phyloP scores from a whole-genome alignment of 1,140 invertebrate genomes.

The Eciton burchellii region DNA sequence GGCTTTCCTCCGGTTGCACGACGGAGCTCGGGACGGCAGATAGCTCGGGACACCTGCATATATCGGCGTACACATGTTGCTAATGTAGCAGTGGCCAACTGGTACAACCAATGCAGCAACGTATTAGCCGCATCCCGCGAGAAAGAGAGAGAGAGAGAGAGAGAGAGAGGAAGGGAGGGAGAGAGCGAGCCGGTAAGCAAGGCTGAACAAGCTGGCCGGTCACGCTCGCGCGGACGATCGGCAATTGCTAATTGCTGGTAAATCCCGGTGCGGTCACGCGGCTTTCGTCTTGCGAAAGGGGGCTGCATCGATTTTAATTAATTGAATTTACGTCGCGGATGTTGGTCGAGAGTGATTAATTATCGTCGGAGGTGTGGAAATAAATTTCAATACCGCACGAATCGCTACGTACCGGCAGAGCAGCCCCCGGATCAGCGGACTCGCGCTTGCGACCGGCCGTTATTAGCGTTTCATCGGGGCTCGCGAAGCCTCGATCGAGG shows the following conservation, averaged over 20 bases:
- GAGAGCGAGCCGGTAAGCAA: constrained; percentile 43
- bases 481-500: no score
- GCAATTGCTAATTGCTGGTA: constrained; percentile 56
- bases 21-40: constrained; percentile 69
- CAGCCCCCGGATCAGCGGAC: background rate
- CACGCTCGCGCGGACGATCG: constrained; percentile 66
- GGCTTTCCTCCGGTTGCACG: constrained; percentile 19
- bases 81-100: constrained; percentile 50
- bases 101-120: constrained; percentile 24
- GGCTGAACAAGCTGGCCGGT: constrained; percentile 63
- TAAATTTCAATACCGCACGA: background rate
- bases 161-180: no score
- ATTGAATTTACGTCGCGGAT: background rate
- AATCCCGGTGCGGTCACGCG: background rate
- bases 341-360: constrained; percentile 1
- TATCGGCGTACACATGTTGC: constrained; percentile 73
- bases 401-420: background rate
- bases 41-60: constrained; percentile 63
- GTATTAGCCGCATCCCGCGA: constrained; percentile 56
- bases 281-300: background rate
- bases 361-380: background rate
- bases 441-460: background rate
- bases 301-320: background rate
- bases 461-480: background rate
- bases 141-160: no score